Percentiles rank a stretch among this genome's conserved stretches.
Conservation (phyloP, 2,113 vertebrate genomes). For the Hippocampus comes region DNA sequence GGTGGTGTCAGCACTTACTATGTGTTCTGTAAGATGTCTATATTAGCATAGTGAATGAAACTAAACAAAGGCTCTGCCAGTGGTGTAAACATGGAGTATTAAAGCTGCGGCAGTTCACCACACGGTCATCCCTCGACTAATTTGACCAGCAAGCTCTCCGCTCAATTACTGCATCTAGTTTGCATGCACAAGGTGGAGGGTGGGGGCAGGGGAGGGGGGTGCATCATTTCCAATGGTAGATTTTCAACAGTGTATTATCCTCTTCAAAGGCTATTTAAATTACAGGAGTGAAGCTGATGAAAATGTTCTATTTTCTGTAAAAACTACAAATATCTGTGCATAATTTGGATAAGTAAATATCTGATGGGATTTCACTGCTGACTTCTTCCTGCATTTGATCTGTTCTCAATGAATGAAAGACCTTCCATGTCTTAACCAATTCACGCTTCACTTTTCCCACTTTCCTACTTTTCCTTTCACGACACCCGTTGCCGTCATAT, state of each 20-base stretch:
- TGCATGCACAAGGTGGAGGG: constrained; percentile 27
- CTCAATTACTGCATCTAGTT: constrained; percentile 61
- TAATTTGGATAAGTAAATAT: no score
- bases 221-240: constrained; percentile 42
- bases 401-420: constrained; percentile 28
- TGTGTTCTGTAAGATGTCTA: constrained; percentile 53
- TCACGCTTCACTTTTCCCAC: not conserved
- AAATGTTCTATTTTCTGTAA: constrained; percentile 35
- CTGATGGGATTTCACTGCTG: constrained; percentile 54
- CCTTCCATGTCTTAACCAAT: constrained; percentile 44
- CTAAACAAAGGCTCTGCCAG: constrained; percentile 61
- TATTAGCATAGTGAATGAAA: constrained; percentile 71
- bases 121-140: constrained; percentile 62
- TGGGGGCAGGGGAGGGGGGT: not conserved
- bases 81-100: constrained; percentile 65
- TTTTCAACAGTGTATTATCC: constrained; percentile 14
- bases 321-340: constrained; percentile 48
- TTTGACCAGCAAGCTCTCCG: constrained; percentile 52
- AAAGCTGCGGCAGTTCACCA: constrained; percentile 65
- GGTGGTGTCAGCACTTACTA: constrained; percentile 42
- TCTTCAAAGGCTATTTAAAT: constrained; percentile 48
- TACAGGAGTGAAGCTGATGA: constrained; percentile 16
- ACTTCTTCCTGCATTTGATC: constrained; percentile 37
- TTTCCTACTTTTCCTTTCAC: not conserved
- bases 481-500: no score